Percentiles rank a stretch among this genome's conserved stretches.
These are phyloP conservation scores for Parauchenoglanis ngamensis DNA, from an alignment of 2,797 vertebrate species.

Conservation along the genomic window DNA sequence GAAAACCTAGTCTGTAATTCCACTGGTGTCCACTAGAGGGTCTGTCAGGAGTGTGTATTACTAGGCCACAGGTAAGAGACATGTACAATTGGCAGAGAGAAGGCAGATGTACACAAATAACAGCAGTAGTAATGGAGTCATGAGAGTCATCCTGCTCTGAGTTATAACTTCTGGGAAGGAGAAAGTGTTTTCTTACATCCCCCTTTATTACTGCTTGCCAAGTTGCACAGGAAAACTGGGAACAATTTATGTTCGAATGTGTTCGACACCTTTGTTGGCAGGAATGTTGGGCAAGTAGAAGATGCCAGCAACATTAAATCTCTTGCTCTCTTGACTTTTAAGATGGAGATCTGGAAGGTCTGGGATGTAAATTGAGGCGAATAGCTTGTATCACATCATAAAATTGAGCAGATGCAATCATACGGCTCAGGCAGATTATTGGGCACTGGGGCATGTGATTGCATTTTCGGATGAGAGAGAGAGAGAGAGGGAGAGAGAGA, in stretches of 20 bases:
- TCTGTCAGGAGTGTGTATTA: slow-evolving; percentile 55
- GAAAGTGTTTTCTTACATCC: not conserved
- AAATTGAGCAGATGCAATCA: slow-evolving; percentile 46
- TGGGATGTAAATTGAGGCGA: slow-evolving; percentile 42
- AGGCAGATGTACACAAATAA: not conserved
- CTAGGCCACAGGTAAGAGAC: slow-evolving; percentile 49
- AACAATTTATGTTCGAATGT: slow-evolving; percentile 36
- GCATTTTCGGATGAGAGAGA: slow-evolving; percentile 11
- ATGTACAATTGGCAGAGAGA: slow-evolving; percentile 26
- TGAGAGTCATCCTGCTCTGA: not conserved
- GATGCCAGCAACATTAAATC: slow-evolving; percentile 53
- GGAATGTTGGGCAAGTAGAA: slow-evolving; percentile 37
- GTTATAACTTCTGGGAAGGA: not conserved
- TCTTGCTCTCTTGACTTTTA: slow-evolving; percentile 52
- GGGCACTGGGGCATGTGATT: slow-evolving; percentile 33
- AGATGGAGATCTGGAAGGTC: slow-evolving; percentile 34
- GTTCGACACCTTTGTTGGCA: slow-evolving; percentile 40
- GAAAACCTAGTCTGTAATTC: slow-evolving; percentile 49
- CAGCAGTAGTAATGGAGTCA: not conserved
- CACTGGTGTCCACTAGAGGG: slow-evolving; percentile 71
- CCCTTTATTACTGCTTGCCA: slow-evolving; percentile 29
- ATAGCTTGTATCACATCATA: slow-evolving; percentile 52
- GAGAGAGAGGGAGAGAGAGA: not conserved
- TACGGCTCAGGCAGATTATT: slow-evolving; percentile 39
- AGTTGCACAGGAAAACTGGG: slow-evolving; percentile 31